These are phyloP conservation scores for Creontiades dilutus DNA, from an alignment of 2,888 invertebrate species.

Conservation along the genomic window DNA sequence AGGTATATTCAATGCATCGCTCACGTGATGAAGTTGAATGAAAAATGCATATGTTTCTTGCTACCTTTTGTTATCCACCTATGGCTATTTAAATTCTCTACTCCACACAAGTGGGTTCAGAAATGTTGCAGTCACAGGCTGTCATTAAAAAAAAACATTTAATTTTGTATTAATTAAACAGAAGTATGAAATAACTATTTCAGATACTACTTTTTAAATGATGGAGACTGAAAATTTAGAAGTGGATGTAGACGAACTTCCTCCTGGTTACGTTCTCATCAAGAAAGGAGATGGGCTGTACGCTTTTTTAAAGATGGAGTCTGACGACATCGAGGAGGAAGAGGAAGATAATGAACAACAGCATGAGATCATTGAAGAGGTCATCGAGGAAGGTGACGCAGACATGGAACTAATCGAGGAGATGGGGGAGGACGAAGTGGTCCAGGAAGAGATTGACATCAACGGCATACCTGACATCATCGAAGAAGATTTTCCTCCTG, in stretches of 20 bases:
- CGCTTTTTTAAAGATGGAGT: conserved; percentile 57
- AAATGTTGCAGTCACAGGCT: too few species aligned
- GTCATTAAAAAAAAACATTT: too few species aligned
- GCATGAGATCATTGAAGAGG: conserved; percentile 34
- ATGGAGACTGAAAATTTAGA: background rate
- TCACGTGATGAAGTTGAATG: too few species aligned
- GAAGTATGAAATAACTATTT: too few species aligned
- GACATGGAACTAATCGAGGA: conserved; percentile 24
- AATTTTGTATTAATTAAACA: too few species aligned
- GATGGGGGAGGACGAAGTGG: background rate
- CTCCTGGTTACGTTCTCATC: conserved; percentile 52
- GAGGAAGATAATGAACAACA: background rate
- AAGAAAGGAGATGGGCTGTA: conserved; percentile 49
- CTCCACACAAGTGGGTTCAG: too few species aligned
- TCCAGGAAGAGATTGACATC: conserved; percentile 50
- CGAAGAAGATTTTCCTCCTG: conserved; percentile 38
- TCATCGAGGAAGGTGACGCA: conserved; percentile 24
- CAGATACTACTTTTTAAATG: too few species aligned
- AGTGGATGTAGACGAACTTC: conserved; percentile 45
- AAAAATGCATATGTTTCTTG: too few species aligned
- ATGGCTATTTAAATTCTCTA: too few species aligned
- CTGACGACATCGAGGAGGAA: conserved; percentile 14
- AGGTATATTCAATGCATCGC: too few species aligned
- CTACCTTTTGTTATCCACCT: too few species aligned
- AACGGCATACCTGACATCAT: conserved; percentile 51